Conservation (phyloP, 2,113 vertebrate genomes). For the Sylvilagus bachmani region DNA sequence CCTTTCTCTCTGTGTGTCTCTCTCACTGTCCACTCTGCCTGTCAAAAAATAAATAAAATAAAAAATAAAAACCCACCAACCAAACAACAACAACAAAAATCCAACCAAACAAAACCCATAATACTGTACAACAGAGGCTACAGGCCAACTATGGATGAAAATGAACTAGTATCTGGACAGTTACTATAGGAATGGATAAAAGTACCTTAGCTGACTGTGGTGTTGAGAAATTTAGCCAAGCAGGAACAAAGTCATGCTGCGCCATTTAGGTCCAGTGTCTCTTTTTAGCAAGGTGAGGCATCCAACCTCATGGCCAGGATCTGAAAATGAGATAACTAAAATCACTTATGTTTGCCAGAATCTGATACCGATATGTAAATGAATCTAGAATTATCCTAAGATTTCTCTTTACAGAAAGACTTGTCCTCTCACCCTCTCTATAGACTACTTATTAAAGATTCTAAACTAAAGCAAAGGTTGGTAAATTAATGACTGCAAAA, state of each 20-base stretch:
- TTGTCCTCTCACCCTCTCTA: neutral
- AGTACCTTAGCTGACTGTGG: slow-evolving; percentile 98
- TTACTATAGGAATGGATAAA: neutral
- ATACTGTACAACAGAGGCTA: neutral
- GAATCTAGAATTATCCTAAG: slow-evolving; percentile 18
- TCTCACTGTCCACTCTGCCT: no score
- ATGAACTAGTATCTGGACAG: neutral
- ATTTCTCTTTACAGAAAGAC: slow-evolving; percentile 43
- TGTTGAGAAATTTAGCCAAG: slow-evolving; percentile 99
- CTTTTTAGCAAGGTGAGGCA: slow-evolving; percentile 99
- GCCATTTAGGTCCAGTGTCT: slow-evolving; percentile 99
- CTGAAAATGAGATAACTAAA: slow-evolving; percentile 85
- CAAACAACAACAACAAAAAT: neutral
- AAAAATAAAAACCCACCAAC: neutral
- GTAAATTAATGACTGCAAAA: slow-evolving; percentile 16
- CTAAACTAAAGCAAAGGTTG: slow-evolving; percentile 4
- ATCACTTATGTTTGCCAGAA: neutral
- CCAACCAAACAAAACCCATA: neutral
- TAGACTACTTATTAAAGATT: neutral
- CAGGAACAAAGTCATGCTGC: slow-evolving; percentile 99
- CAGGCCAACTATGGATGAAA: neutral
- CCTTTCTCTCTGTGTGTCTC: no score
- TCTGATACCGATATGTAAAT: neutral
- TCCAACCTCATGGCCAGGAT: slow-evolving; percentile 99
- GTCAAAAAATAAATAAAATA: no score